These are phyloP conservation scores for Ptilodon capucinus DNA, from an alignment of 2,888 invertebrate species.

Conservation along the genomic window DNA sequence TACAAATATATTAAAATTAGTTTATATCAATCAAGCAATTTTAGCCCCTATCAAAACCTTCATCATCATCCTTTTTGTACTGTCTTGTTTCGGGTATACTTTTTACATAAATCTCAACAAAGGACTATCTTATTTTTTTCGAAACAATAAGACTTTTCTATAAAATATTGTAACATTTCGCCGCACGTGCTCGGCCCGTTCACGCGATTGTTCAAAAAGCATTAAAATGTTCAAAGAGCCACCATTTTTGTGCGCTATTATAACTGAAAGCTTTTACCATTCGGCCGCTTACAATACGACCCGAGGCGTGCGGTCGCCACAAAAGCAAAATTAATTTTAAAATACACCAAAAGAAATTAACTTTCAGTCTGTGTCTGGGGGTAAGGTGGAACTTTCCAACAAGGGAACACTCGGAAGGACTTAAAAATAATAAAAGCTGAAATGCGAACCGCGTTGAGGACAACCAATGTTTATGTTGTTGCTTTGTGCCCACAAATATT, in stretches of 20 bases:
- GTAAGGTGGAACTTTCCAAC: slow-evolving; percentile 72
- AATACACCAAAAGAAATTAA: slow-evolving; percentile 82
- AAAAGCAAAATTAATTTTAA: slow-evolving; percentile 81
- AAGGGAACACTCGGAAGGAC: slow-evolving; percentile 68
- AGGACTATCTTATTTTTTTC: not conserved
- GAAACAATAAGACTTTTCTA: not conserved
- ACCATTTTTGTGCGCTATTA: slow-evolving; percentile 60
- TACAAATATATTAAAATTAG: too few relatives aligned
- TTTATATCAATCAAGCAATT: too few relatives aligned
- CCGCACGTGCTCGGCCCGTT: slow-evolving; percentile 11
- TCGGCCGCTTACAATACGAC: slow-evolving; percentile 68
- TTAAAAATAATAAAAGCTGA: slow-evolving; percentile 76
- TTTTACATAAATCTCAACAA: too few relatives aligned
- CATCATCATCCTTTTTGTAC: too few relatives aligned
- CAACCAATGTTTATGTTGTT: slow-evolving; percentile 51
- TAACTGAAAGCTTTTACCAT: slow-evolving; percentile 70
- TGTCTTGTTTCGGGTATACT: too few relatives aligned
- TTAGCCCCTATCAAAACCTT: too few relatives aligned
- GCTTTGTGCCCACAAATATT: slow-evolving; percentile 34
- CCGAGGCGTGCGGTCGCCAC: slow-evolving; percentile 70
- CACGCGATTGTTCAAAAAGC: slow-evolving; percentile 44
- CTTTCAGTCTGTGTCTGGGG: slow-evolving; percentile 64
- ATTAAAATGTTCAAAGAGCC: slow-evolving; percentile 55
- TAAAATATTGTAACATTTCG: slow-evolving; percentile 1
- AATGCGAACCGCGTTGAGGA: slow-evolving; percentile 47